Evolutionary conservation across 2,888 invertebrate species (phyloP).

Genomic region (Podabrus alpinus): DNA sequence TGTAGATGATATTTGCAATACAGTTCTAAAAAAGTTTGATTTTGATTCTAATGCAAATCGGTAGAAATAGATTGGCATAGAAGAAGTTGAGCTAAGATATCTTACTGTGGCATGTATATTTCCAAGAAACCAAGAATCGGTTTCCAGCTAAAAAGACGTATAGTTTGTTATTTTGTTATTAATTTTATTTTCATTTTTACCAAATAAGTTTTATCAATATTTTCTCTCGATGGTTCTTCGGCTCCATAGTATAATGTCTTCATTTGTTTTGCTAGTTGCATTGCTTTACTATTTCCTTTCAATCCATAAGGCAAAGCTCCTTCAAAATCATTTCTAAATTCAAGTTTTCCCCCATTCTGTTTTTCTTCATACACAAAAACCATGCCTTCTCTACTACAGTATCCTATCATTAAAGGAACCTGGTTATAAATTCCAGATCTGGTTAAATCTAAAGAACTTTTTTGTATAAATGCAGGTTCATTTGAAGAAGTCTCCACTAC

Average conservation of each 20-base stretch:
- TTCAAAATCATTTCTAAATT: slow-evolving; percentile 12
- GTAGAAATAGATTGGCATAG: neutral
- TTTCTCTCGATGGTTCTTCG: slow-evolving; percentile 48
- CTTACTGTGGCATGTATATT: neutral
- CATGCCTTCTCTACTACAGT: slow-evolving; percentile 47
- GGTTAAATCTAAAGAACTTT: slow-evolving; percentile 44
- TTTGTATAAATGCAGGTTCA: slow-evolving; percentile 43
- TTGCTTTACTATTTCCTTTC: slow-evolving; percentile 38
- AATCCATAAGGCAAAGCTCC: slow-evolving; percentile 36
- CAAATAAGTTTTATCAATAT: slow-evolving; percentile 50
- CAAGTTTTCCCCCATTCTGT: neutral
- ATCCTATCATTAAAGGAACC: slow-evolving; percentile 50
- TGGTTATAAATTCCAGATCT: slow-evolving; percentile 45
- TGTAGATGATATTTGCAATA: neutral
- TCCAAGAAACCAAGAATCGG: neutral
- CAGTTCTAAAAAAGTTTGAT: no score
- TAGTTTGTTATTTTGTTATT: neutral
- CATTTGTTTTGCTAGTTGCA: slow-evolving; percentile 39
- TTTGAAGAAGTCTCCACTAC: slow-evolving; percentile 34
- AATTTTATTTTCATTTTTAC: slow-evolving; percentile 20
- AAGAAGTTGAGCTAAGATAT: neutral
- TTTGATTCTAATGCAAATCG: no score
- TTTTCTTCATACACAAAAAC: slow-evolving; percentile 35
- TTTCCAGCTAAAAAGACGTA: neutral
- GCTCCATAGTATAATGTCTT: slow-evolving; percentile 54